A percentile compares a stretch with the other conserved stretches of the same genome.
These are phyloP conservation scores for Pemphigus obesinymphae DNA, from an alignment of 1,140 invertebrate species.

Conservation along the genomic window DNA sequence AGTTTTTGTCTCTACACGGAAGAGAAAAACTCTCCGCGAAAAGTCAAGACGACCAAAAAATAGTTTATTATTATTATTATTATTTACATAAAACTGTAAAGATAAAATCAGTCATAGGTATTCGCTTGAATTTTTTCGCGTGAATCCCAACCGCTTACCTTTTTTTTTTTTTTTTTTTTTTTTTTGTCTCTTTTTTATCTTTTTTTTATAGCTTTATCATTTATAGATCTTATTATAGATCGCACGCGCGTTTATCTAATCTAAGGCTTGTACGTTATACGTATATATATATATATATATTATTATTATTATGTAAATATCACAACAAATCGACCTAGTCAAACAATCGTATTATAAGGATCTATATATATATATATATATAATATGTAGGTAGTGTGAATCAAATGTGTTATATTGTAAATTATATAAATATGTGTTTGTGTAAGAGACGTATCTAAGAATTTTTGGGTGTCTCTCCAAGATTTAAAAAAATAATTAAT, in stretches of 20 bases:
- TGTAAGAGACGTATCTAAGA: too few species aligned
- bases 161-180: too few species aligned
- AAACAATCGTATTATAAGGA: constrained; percentile 26
- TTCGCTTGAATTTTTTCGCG: neutral
- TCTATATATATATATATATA: too few species aligned
- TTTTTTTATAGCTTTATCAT: too few species aligned
- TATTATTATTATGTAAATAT: constrained; percentile 13
- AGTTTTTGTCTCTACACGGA: neutral
- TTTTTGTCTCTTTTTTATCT: too few species aligned
- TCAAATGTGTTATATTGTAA: neutral
- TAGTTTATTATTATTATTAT: neutral
- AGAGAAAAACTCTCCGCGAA: neutral
- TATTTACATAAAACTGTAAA: neutral
- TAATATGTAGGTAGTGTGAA: neutral
- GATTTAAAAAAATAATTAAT: too few species aligned
- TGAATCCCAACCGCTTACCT: neutral
- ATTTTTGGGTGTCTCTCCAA: too few species aligned
- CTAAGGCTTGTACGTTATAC: constrained; percentile 17
- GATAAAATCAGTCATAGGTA: neutral
- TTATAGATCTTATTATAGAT: too few species aligned
- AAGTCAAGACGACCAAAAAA: neutral
- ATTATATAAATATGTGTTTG: neutral
- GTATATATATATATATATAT: neutral
- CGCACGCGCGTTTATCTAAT: too few species aligned
- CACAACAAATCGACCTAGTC: constrained; percentile 33